Percentiles rank a stretch among this genome's conserved stretches.
phyloP scores from a whole-genome alignment of 2,113 vertebrate genomes.

The Varanus salvator region DNA sequence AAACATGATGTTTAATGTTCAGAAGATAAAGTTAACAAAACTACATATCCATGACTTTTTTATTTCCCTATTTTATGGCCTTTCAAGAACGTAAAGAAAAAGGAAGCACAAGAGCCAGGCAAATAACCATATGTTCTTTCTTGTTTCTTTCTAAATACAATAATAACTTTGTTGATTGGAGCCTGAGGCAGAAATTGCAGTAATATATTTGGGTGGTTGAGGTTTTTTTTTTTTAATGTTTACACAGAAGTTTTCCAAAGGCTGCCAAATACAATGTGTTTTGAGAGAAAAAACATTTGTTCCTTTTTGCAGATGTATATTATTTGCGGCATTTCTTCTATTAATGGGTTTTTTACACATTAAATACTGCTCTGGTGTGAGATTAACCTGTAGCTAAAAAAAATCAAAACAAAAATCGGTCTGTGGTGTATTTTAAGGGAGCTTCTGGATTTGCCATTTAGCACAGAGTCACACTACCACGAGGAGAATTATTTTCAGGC shows the following conservation, averaged over 20 bases:
- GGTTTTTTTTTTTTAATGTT: conserved; percentile 65
- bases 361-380: conserved; percentile 44
- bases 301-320: conserved; percentile 73
- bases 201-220: conserved; percentile 62
- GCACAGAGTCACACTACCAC: neutral
- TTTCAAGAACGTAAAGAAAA: conserved; percentile 69
- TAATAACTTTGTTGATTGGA: conserved; percentile 69
- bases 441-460: neutral
- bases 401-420: conserved; percentile 9
- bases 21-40: conserved; percentile 80
- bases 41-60: conserved; percentile 74
- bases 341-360: conserved; percentile 34
- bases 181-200: conserved; percentile 71
- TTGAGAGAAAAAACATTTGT: conserved; percentile 77
- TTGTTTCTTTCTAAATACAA: conserved; percentile 65
- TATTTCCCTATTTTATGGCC: conserved; percentile 77
- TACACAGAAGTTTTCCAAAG: conserved; percentile 77
- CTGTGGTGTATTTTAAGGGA: neutral
- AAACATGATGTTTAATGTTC: conserved; percentile 89
- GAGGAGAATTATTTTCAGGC: conserved; percentile 9
- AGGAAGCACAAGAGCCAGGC: conserved; percentile 69
- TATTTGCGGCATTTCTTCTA: conserved; percentile 65
- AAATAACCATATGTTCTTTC: conserved; percentile 58
- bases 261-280: conserved; percentile 71
- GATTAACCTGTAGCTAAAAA: conserved; percentile 46